phyloP scores from a whole-genome alignment of 2,113 vertebrate species.

The Xenotilapia longispinis region DNA sequence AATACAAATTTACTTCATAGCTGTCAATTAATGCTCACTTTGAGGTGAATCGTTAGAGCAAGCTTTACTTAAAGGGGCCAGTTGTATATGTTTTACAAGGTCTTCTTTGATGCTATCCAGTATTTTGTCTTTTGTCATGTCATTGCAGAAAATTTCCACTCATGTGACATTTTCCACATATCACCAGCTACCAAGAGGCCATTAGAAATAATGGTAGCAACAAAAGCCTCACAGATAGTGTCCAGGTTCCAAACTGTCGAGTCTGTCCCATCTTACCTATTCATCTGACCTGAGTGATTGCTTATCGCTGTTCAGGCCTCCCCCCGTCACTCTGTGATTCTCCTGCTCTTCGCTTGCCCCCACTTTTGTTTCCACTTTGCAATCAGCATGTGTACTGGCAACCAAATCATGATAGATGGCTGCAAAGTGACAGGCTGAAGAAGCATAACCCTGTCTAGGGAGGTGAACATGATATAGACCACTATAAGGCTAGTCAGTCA shows the following conservation, averaged over 20 bases:
- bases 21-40: not conserved
- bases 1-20: not conserved
- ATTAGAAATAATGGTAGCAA: slow-evolving; percentile 5
- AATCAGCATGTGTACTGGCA: slow-evolving; percentile 35
- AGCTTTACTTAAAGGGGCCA: not conserved
- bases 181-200: not conserved
- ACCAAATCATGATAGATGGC: slow-evolving; percentile 47
- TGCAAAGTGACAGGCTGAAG: not conserved
- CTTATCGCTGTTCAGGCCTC: not conserved
- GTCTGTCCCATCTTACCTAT: not conserved
- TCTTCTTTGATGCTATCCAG: not conserved
- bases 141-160: not conserved
- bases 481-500: not conserved
- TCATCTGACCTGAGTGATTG: not conserved
- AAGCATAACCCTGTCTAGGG: not conserved
- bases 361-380: slow-evolving; percentile 35
- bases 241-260: not conserved
- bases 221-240: slow-evolving; percentile 16
- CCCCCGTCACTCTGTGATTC: slow-evolving; percentile 14
- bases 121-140: not conserved
- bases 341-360: not conserved
- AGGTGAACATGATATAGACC: not conserved
- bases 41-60: not conserved
- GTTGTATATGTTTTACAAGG: not conserved
- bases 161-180: not conserved